phyloP scores from a whole-genome alignment of 1,140 invertebrate species.

The Vollenhovia emeryi region DNA sequence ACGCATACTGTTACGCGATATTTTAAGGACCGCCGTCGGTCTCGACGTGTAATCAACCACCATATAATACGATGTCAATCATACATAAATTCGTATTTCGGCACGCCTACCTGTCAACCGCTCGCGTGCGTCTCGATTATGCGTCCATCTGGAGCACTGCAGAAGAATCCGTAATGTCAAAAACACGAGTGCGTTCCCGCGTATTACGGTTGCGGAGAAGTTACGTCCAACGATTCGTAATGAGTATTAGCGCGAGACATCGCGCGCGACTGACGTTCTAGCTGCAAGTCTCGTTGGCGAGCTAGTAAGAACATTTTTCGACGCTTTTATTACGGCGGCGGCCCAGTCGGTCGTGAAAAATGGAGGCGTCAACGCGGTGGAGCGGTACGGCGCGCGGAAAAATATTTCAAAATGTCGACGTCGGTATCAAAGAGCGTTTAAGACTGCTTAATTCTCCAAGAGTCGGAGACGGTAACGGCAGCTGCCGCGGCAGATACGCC shows the following conservation, averaged over 20 bases:
- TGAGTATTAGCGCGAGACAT: not conserved
- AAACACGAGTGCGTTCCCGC: not conserved
- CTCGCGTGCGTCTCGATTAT: slow-evolving; percentile 13
- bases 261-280: not conserved
- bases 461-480: slow-evolving; percentile 61
- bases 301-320: not conserved
- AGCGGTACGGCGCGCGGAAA: slow-evolving; percentile 62
- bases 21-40: not conserved
- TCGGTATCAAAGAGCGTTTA: slow-evolving; percentile 77
- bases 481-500: slow-evolving; percentile 62
- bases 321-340: slow-evolving; percentile 65
- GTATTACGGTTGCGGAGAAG: not conserved
- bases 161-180: not conserved
- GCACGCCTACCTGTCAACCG: not conserved
- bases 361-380: slow-evolving; percentile 55
- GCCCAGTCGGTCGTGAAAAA: slow-evolving; percentile 63
- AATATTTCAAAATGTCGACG: slow-evolving; percentile 75
- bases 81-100: slow-evolving; percentile 36
- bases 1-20: not conserved
- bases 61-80: slow-evolving; percentile 10
- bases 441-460: slow-evolving; percentile 75
- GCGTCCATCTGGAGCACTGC: slow-evolving; percentile 42
- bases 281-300: not conserved
- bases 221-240: not conserved
- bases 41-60: not conserved